These are phyloP conservation scores for Poeciliopsis turrubarensis DNA, from an alignment of 2,113 vertebrate genomes.

Conservation along the genomic window DNA sequence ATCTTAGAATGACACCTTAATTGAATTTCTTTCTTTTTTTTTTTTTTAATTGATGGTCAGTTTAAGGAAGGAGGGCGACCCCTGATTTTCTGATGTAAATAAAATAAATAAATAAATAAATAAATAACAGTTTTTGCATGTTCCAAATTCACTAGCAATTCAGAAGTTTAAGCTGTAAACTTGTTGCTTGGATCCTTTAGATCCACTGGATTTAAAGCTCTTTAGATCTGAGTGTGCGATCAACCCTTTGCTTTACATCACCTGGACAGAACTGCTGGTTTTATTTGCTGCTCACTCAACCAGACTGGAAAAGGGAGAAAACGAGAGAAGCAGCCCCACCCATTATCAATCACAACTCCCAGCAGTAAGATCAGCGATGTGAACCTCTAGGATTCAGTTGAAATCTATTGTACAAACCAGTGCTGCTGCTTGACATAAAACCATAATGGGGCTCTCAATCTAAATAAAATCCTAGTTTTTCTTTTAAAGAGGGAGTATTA, in stretches of 20 bases:
- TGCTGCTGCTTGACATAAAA: too few species aligned
- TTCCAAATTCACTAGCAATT: neutral
- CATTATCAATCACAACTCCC: conserved; percentile 28
- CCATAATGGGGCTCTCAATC: too few species aligned
- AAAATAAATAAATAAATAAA: neutral
- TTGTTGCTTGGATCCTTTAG: conserved; percentile 58
- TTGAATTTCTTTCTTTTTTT: too few species aligned
- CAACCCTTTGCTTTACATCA: conserved; percentile 4
- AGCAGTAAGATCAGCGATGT: conserved; percentile 8
- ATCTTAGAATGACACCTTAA: too few species aligned
- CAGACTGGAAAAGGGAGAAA: neutral
- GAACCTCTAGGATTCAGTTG: neutral
- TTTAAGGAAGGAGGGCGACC: neutral
- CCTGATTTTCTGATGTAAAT: neutral
- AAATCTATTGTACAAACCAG: too few species aligned
- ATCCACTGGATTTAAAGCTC: conserved; percentile 8
- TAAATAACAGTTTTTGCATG: neutral
- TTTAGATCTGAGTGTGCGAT: neutral
- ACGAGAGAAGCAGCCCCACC: conserved; percentile 53
- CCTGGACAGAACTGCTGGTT: conserved; percentile 16
- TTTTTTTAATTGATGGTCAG: neutral
- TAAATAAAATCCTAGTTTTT: neutral
- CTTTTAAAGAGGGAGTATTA: too few species aligned
- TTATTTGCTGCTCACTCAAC: conserved; percentile 27
- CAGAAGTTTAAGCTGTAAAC: conserved; percentile 36